Base-by-base conservation (phyloP, 2,888 invertebrate genomes). In the Dicyrtomina minuta region DNA sequence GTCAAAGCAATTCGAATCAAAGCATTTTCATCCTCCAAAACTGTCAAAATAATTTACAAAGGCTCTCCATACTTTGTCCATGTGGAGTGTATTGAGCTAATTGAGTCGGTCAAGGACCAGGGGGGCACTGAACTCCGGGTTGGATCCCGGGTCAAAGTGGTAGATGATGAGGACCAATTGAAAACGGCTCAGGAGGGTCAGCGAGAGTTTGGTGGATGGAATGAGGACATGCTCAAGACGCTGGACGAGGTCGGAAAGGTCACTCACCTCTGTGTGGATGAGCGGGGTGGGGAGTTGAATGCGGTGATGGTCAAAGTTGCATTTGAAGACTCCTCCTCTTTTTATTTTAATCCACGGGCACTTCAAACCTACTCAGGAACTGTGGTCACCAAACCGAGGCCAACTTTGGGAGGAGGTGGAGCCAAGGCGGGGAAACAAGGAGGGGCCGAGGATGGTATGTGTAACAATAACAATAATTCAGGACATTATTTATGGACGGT, bases 1-100 rank as follows among this genome's bases (percentile, higher is more conserved):
- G 46, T 67, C 10, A 41, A 59, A 17, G 46, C 49, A 49, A 58
- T 67, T n/a, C 59, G 26, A 10, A 49, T 67, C 6, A 24, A 27
- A 46, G 61, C 61, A 1, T 61, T 61, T n/a, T 46, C 61, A 26
- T 3, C 46, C 1, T 61, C 61, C 15, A 61, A 61, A 24, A 2
- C 61, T 1, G n/a, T 61, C 4, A 44, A 61, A 26, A 46, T 61
- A 4, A 12, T 8, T 15, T 44, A 27, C 27, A 15, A 17, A 2
- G 22, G 22, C 12, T 10, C 41, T 13, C 12, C 24, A 27, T 59
- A 24, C 51, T n/a, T 49, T 10, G 49, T 49, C 27, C 44, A 27
- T 60, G 49, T 22, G 2, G 61, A 61, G 1, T 27, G 24, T n/a
- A 12, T 61, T 6, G 46, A 17, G 22, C 17, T 61, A 5, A 20